Conservation (phyloP, 2,888 invertebrate genomes). For the Aphidius colemani region DNA sequence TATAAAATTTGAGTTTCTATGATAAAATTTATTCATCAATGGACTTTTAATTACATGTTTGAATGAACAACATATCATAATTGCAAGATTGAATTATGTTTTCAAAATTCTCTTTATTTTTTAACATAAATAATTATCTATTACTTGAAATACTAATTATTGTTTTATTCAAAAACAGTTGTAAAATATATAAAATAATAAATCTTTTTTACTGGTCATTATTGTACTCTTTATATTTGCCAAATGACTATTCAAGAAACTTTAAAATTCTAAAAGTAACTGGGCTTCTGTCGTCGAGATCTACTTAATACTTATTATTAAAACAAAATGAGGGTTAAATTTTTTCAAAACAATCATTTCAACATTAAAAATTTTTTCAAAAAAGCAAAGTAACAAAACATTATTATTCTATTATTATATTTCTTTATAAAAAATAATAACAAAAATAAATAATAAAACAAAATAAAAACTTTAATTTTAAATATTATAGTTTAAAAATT, state of each 20-base stretch:
- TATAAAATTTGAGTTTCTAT: too few species aligned
- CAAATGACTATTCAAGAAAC: neutral
- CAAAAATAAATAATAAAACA: neutral
- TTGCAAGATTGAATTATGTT: too few species aligned
- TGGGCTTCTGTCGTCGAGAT: conserved; percentile 33
- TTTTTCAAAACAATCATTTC: conserved; percentile 9
- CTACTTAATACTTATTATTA: conserved; percentile 36
- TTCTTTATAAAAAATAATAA: neutral
- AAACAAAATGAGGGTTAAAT: conserved; percentile 37
- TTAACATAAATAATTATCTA: too few species aligned
- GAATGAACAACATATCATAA: too few species aligned
- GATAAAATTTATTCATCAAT: too few species aligned
- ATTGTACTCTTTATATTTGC: neutral
- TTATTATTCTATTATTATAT: neutral
- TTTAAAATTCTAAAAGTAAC: conserved; percentile 36
- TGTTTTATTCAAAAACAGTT: too few species aligned
- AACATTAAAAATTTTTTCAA: neutral
- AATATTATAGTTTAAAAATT: conserved; percentile 7
- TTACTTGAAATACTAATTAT: too few species aligned
- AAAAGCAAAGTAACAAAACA: neutral
- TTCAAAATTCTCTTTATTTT: too few species aligned
- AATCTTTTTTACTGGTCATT: too few species aligned
- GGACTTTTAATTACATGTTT: too few species aligned
- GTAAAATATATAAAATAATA: too few species aligned
- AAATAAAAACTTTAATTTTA: neutral